Conservation (phyloP, 2,113 vertebrate species). For the Osmerus mordax region DNA sequence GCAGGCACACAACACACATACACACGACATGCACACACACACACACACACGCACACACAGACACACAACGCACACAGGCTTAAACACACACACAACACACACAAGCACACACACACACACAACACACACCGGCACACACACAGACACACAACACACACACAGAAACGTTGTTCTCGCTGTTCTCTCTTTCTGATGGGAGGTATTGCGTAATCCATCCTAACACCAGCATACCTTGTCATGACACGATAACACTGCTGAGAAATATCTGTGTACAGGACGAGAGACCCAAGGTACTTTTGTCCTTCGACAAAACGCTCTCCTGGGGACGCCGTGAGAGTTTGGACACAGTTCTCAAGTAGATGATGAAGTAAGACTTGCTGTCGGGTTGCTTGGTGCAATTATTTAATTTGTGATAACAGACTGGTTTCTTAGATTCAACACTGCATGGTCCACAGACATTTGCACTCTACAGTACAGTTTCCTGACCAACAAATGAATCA, state of each 20-base stretch:
- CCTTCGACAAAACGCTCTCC: neutral
- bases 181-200: conserved; percentile 10
- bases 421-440: neutral
- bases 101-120: neutral
- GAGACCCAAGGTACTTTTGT: neutral
- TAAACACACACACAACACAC: conserved; percentile 50
- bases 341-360: conserved; percentile 4
- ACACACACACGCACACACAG: conserved; percentile 21
- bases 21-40: conserved; percentile 54
- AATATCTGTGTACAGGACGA: conserved; percentile 23
- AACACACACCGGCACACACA: neutral
- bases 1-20: conserved; percentile 42
- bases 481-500: neutral
- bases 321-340: neutral
- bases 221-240: conserved; percentile 23
- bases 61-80: neutral
- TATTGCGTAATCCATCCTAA: conserved; percentile 31
- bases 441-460: neutral
- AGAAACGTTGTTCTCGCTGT: neutral
- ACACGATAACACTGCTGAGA: conserved; percentile 9
- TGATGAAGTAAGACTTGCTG: conserved; percentile 1
- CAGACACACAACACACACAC: no score
- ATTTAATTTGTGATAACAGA: conserved; percentile 19
- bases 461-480: neutral
- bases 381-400: conserved; percentile 10